Percentiles rank a stretch among this genome's conserved stretches.
phyloP scores from a whole-genome alignment of 1,140 invertebrate genomes.

The Trichonephila clavipes region DNA sequence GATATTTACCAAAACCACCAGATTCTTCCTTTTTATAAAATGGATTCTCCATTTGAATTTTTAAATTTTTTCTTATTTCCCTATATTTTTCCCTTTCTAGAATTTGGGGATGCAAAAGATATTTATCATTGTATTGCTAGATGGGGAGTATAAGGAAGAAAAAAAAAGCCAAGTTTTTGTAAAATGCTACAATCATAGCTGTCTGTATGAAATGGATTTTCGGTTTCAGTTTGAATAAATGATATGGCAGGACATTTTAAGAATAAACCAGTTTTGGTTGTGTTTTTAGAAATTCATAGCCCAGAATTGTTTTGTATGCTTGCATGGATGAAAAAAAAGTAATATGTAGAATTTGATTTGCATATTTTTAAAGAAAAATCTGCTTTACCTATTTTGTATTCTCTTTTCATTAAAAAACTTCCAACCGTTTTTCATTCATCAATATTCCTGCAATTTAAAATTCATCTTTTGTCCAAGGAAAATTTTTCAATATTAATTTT shows the following conservation, averaged over 20 bases:
- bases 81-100: neutral
- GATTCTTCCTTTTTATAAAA: neutral
- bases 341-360: neutral
- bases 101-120: neutral
- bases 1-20: conserved; percentile 27
- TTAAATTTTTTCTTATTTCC: neutral
- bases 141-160: neutral
- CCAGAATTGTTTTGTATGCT: neutral
- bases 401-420: neutral
- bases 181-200: neutral
- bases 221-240: neutral
- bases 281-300: conserved; percentile 14
- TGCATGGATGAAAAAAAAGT: neutral
- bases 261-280: neutral
- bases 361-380: neutral
- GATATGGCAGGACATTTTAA: neutral
- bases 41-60: conserved; percentile 9
- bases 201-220: conserved; percentile 20
- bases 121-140: conserved; percentile 17
- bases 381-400: neutral
- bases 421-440: neutral
- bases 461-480: neutral
- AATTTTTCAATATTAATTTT: no score
- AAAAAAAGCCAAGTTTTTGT: neutral
- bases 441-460: neutral